A percentile compares a stretch with the other conserved stretches of the same genome.
phyloP scores from a whole-genome alignment of 2,888 invertebrate genomes.

The Oscheius myriophilus region DNA sequence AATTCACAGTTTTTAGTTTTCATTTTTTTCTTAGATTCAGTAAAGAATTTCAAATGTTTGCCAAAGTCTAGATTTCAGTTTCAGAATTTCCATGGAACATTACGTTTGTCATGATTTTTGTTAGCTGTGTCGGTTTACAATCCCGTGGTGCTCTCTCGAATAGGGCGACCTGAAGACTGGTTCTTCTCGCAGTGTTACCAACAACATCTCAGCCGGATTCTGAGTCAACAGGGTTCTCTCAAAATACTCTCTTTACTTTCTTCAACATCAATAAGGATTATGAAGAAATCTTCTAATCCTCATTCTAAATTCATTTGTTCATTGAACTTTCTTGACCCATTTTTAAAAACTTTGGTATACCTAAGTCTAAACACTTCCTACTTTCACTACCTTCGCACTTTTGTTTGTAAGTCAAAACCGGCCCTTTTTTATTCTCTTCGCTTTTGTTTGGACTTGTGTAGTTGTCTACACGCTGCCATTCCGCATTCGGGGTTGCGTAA shows the following conservation, averaged over 20 bases:
- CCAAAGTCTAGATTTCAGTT: no score
- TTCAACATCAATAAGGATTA: neutral
- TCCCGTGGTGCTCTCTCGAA: no score
- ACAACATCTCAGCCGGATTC: constrained; percentile 22
- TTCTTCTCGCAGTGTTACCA: constrained; percentile 18
- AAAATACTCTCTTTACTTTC: neutral
- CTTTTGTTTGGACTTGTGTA: no score
- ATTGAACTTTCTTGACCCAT: neutral
- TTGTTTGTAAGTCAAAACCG: constrained; percentile 1
- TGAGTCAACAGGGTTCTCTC: constrained; percentile 14
- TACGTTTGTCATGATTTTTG: no score
- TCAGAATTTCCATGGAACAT: no score
- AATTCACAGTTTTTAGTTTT: no score
- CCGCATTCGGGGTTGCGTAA: constrained; percentile 21
- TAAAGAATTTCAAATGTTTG: no score
- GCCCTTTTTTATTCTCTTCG: neutral
- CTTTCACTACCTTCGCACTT: neutral
- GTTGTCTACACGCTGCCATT: constrained; percentile 10
- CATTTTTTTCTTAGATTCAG: no score
- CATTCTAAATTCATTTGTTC: neutral
- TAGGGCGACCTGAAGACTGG: constrained; percentile 4
- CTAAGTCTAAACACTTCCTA: no score
- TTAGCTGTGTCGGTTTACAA: no score
- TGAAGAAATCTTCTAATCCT: neutral
- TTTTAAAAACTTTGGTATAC: neutral